These are phyloP conservation scores for Platalea minor DNA, from an alignment of 2,797 vertebrate genomes.

Conservation along the genomic window DNA sequence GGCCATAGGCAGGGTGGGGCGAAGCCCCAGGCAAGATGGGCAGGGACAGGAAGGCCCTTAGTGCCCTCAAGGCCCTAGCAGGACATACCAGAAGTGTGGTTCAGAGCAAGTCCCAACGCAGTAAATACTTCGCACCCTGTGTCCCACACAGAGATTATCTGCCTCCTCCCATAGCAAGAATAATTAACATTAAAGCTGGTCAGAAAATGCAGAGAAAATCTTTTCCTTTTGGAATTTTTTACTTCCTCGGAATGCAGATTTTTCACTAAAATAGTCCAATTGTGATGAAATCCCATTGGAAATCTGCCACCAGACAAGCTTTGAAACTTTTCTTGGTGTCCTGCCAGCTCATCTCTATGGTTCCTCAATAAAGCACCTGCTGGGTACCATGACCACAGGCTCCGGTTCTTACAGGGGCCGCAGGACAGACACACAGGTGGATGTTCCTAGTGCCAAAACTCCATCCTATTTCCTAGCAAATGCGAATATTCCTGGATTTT, in stretches of 20 bases:
- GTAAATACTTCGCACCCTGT: fast-evolving
- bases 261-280: background rate
- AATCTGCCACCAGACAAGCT: constrained; percentile 35
- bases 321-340: constrained; percentile 37
- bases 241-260: background rate
- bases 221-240: background rate
- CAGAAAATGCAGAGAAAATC: background rate
- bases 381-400: background rate
- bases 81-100: background rate
- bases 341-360: constrained; percentile 14
- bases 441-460: background rate
- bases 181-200: background rate
- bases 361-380: constrained; percentile 28
- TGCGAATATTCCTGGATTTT: background rate
- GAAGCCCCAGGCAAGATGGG: background rate
- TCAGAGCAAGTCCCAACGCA: background rate
- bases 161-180: background rate
- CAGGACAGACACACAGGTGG: background rate
- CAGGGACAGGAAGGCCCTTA: background rate
- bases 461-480: background rate
- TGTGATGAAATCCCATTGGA: constrained; percentile 14
- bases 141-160: background rate
- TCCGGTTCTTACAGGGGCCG: background rate
- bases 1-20: fast-evolving
- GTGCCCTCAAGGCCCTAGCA: background rate